Percentiles rank a stretch among this genome's conserved stretches.
Conservation (phyloP, 2,113 vertebrate genomes). For the Haemorhous mexicanus region DNA sequence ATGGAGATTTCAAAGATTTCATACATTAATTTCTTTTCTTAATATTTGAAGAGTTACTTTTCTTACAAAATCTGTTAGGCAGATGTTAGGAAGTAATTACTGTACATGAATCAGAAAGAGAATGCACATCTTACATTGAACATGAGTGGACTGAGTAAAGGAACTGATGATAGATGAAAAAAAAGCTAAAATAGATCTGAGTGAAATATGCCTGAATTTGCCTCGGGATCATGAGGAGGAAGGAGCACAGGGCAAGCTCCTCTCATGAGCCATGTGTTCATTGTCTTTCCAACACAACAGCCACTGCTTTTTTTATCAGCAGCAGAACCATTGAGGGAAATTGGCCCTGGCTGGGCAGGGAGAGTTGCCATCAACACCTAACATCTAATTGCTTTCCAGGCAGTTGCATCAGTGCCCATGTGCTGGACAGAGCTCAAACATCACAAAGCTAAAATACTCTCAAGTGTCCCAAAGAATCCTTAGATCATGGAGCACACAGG, state of each 20-base stretch:
- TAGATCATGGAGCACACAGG: not conserved
- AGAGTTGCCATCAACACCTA: not conserved
- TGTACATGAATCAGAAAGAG: constrained; percentile 56
- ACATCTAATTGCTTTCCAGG: not conserved
- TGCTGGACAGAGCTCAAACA: not conserved
- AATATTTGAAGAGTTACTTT: constrained; percentile 51
- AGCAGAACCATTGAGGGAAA: not conserved
- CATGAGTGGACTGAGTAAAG: constrained; percentile 4
- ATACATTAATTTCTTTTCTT: constrained; percentile 42
- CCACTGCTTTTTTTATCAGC: not conserved
- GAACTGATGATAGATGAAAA: constrained; percentile 15
- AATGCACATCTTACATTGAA: constrained; percentile 21
- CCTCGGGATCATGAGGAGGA: not conserved
- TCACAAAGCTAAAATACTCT: not conserved
- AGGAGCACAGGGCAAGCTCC: not conserved
- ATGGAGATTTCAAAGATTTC: constrained; percentile 57
- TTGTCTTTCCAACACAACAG: not conserved
- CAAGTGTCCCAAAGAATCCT: not conserved
- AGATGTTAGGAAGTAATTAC: constrained; percentile 68
- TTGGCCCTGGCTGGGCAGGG: not conserved
- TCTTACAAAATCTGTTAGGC: constrained; percentile 57
- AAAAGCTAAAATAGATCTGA: not conserved
- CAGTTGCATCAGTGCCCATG: not conserved
- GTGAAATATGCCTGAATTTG: constrained; percentile 20
- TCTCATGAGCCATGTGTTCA: not conserved